Evolutionary conservation across 1,140 invertebrate species (phyloP), one percentile per base, ranked within the genome.

Genomic region (Drosophila paulistorum): DNA sequence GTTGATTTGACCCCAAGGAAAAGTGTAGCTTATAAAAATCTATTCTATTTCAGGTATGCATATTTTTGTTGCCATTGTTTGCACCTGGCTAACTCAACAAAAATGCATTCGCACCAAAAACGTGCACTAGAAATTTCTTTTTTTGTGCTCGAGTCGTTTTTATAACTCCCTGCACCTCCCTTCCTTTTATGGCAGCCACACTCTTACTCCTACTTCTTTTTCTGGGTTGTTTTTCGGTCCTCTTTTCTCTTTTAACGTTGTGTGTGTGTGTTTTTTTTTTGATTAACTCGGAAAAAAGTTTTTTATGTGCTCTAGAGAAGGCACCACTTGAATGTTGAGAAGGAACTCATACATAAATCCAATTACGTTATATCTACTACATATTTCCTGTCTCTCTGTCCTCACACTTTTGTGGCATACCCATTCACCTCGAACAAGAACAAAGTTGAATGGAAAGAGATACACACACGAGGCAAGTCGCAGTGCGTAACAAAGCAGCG

Each of bases 211-310:
- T 35, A 33, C 23, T 58, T 7, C 30, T 33, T 58, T 30, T 9
- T 37, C 57, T 11, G 4, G 17, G 14, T 48, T 51, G n/a, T 6
- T 23, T 51, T 51, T 51, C 11, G 45, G 7, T 51, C 10, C 17
- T 51, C 14, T 48, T 58, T 58, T 37, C 30, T 17, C n/a, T 33
- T n/a, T 9, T 7, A 4, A 14, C 6, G 7, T 57, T 14, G 30
- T 57, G 23, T 26, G 23, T 26, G 23, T 26, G 23, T 26, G 23
- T 26, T 58, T 17, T 37, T 59, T 59, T 59, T 59, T 59, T 59
- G 57, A 59, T 59, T 59, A 59, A 59, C 57, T 59, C 57, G 17
- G 45, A 59, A 59, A 57, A 59, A 59, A 59, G 57, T 59, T 59
- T 59, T 59, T 37, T 37, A 37, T 51, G 33, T 59, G 57, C 30